These are phyloP conservation scores for Enoplolaimus lenunculus DNA, from an alignment of 2,888 invertebrate species.

Conservation along the genomic window DNA sequence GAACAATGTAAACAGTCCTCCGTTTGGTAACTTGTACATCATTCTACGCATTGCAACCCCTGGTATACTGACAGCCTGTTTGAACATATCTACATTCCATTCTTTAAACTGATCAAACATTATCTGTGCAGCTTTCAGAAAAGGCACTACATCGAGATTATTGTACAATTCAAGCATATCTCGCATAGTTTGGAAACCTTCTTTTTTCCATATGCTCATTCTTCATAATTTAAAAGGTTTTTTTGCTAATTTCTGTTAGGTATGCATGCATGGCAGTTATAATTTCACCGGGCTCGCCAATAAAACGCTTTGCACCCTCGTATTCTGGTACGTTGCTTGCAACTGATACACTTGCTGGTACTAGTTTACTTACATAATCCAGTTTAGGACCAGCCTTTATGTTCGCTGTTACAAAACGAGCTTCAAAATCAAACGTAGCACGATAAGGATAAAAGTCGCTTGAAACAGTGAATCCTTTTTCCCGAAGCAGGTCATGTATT, in stretches of 20 bases:
- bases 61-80: not conserved
- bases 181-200: not conserved
- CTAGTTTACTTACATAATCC: not conserved
- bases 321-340: not conserved
- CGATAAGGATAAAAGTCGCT: conserved; percentile 7
- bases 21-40: conserved; percentile 24
- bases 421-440: conserved; percentile 8
- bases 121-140: conserved; percentile 4
- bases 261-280: not conserved
- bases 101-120: conserved; percentile 5
- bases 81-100: conserved; percentile 6
- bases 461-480: not conserved
- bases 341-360: not conserved
- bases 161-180: not conserved
- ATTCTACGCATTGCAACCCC: not conserved
- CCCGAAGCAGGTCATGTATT: not conserved
- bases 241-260: not conserved
- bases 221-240: not conserved
- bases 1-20: not conserved
- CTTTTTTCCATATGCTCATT: not conserved
- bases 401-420: not conserved
- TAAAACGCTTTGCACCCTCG: not conserved
- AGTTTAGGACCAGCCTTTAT: not conserved
- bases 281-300: not conserved
- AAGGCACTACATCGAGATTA: conserved; percentile 9